Conservation (phyloP, 2,797 vertebrate species). For the Monodelphis domestica region DNA sequence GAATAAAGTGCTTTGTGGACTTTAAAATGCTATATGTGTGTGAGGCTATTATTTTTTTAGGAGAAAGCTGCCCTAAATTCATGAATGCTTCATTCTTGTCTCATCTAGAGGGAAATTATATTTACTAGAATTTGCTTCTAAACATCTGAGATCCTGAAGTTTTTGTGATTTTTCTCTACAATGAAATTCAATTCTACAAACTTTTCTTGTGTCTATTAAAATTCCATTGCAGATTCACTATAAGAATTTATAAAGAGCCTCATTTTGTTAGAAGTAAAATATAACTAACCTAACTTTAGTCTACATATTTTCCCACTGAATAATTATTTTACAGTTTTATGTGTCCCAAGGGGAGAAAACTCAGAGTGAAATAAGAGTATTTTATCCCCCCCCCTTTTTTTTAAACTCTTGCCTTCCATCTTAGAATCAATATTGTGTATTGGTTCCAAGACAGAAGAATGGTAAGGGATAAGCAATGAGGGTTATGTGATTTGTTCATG, state of each 20-base stretch:
- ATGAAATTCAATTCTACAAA: neutral
- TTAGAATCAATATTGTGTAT: no score
- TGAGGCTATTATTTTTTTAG: neutral
- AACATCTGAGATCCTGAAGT: neutral
- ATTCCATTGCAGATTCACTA: neutral
- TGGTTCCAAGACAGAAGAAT: no score
- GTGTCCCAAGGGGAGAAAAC: neutral
- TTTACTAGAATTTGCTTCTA: neutral
- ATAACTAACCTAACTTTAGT: neutral
- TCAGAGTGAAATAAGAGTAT: constrained; percentile 23
- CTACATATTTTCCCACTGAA: neutral
- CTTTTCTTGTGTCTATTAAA: neutral
- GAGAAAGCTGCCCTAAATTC: neutral
- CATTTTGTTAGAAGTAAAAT: neutral
- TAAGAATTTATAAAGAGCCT: neutral
- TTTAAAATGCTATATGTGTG: neutral
- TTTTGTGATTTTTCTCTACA: neutral
- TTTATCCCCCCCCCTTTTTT: no score
- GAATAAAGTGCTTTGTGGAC: neutral
- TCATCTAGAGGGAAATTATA: neutral
- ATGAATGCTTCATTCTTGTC: neutral
- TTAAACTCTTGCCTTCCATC: no score
- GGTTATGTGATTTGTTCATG: no score
- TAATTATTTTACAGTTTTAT: constrained; percentile 19
- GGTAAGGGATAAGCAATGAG: no score